These are phyloP conservation scores for Sericinus montela DNA, from an alignment of 2,888 invertebrate species.

Conservation along the genomic window DNA sequence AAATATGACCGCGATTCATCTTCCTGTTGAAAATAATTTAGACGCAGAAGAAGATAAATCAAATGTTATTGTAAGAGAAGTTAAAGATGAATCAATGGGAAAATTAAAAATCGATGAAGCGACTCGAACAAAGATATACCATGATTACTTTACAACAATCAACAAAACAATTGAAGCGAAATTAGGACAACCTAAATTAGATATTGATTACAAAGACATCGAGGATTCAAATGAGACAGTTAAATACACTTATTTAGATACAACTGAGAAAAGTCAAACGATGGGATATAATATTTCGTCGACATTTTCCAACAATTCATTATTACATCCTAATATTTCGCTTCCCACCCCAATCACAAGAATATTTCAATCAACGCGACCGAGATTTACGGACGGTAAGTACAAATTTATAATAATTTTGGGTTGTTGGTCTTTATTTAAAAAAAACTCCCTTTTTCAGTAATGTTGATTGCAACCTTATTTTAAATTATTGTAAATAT, in stretches of 20 bases:
- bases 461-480: too few species aligned
- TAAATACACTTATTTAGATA: neutral
- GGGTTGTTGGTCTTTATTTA: too few species aligned
- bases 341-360: conserved; percentile 1
- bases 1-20: neutral
- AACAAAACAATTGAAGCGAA: conserved; percentile 36
- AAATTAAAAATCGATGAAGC: conserved; percentile 59
- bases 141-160: conserved; percentile 63
- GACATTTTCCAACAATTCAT: conserved; percentile 5
- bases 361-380: conserved; percentile 1
- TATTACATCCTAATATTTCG: conserved; percentile 9
- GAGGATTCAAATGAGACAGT: conserved; percentile 4
- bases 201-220: conserved; percentile 2
- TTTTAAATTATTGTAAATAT: too few species aligned
- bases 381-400: conserved; percentile 1
- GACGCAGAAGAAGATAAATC: conserved; percentile 19
- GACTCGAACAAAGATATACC: conserved; percentile 56
- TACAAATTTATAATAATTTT: neutral
- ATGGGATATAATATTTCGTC: neutral
- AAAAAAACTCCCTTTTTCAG: too few species aligned
- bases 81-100: conserved; percentile 48
- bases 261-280: neutral
- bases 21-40: conserved; percentile 16
- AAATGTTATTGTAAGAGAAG: conserved; percentile 22
- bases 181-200: neutral